phyloP scores from a whole-genome alignment of 2,797 vertebrate genomes.

The Pogonophryne albipinna region DNA sequence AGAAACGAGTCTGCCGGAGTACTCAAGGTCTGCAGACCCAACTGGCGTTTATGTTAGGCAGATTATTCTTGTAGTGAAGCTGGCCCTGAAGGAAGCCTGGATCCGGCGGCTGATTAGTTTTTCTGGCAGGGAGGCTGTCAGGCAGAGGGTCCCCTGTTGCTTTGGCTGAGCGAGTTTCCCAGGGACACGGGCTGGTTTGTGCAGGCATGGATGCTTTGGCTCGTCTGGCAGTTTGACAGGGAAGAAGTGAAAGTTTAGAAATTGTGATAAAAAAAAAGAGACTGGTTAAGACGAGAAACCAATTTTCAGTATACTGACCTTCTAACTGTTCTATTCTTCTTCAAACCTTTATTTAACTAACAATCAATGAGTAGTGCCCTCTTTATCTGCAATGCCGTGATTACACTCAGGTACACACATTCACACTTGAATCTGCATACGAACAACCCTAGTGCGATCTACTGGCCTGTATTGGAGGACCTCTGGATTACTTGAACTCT shows the following conservation, averaged over 20 bases:
- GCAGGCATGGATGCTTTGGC: slow-evolving; percentile 22
- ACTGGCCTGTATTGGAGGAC: not conserved
- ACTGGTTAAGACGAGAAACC: slow-evolving; percentile 6
- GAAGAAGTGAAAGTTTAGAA: slow-evolving; percentile 14
- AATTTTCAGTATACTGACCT: not conserved
- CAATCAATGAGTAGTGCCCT: not conserved
- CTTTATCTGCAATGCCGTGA: not conserved
- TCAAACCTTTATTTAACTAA: not conserved
- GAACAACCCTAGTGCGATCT: not conserved
- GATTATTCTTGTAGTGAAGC: slow-evolving; percentile 48
- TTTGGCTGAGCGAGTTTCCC: slow-evolving; percentile 34
- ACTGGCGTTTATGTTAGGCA: slow-evolving; percentile 30
- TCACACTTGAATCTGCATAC: not conserved
- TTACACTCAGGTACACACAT: not conserved
- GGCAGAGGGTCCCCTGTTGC: slow-evolving; percentile 52
- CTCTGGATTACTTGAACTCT: not conserved
- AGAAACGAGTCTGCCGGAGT: slow-evolving; percentile 34
- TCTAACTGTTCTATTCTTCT: not conserved
- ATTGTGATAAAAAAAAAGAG: slow-evolving; percentile 15
- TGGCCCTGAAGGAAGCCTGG: slow-evolving; percentile 44
- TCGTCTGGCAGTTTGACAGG: slow-evolving; percentile 39
- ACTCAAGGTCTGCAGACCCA: slow-evolving; percentile 40
- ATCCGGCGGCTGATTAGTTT: slow-evolving; percentile 48
- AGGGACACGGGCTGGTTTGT: slow-evolving; percentile 20
- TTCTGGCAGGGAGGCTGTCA: slow-evolving; percentile 45